phyloP scores from a whole-genome alignment of 92 coral and sea anemone species.

The Palythoa grandis region DNA sequence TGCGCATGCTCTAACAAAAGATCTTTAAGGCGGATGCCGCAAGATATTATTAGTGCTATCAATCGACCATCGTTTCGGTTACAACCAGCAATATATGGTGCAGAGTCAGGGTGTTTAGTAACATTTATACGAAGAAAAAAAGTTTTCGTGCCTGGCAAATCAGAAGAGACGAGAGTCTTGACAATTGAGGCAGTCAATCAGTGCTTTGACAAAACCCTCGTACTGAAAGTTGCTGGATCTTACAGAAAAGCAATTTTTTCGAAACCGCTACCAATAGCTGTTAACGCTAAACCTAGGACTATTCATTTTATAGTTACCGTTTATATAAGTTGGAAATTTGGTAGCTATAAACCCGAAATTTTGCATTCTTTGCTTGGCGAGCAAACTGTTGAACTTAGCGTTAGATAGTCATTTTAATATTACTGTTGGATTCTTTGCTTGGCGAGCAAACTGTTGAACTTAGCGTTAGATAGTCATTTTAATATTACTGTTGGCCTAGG shows the following conservation, averaged over 20 bases:
- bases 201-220: slow-evolving; percentile 55
- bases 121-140: slow-evolving; percentile 55
- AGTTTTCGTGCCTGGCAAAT: slow-evolving; percentile 41
- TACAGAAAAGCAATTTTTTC: slow-evolving; percentile 67
- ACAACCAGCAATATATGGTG: slow-evolving; percentile 42
- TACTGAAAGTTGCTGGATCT: slow-evolving; percentile 66
- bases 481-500: too few species aligned
- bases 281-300: slow-evolving; percentile 68
- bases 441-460: slow-evolving; percentile 6
- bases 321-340: slow-evolving; percentile 83
- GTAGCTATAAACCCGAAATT: slow-evolving; percentile 71
- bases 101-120: slow-evolving; percentile 64
- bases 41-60: slow-evolving; percentile 47
- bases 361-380: slow-evolving; percentile 13
- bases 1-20: slow-evolving; percentile 80
- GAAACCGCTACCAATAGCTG: slow-evolving; percentile 55
- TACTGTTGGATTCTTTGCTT: slow-evolving; percentile 1
- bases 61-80: slow-evolving; percentile 61
- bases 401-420: background rate
- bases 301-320: slow-evolving; percentile 72
- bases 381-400: background rate
- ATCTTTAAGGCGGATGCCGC: slow-evolving; percentile 13
- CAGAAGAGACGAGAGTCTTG: slow-evolving; percentile 62
- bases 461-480: background rate
- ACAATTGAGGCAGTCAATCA: slow-evolving; percentile 74